Evolutionary conservation across 2,797 vertebrate genomes (phyloP).

Genomic region (Salarias fasciatus): DNA sequence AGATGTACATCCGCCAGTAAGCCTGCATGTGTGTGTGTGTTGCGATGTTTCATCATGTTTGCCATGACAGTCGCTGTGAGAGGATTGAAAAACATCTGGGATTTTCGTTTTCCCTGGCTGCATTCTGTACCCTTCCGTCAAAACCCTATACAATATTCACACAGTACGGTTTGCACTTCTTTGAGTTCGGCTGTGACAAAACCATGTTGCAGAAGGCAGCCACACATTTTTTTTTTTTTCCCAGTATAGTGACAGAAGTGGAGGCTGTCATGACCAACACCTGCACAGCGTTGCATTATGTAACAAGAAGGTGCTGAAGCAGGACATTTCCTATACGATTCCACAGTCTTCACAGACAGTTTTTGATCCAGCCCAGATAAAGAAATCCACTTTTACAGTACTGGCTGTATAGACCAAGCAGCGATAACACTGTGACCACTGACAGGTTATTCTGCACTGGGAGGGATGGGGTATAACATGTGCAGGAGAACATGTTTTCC

Average conservation of each 20-base stretch:
- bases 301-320: neutral
- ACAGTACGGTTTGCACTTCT: no score
- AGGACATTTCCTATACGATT: neutral
- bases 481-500: no score
- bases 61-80: conserved; percentile 10
- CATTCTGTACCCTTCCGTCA: neutral
- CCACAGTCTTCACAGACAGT: neutral
- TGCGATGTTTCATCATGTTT: conserved; percentile 19
- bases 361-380: neutral
- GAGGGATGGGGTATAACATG: no score
- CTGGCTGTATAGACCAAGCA: no score
- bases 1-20: conserved; percentile 19
- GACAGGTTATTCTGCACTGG: no score
- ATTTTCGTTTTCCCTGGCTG: neutral
- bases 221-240: neutral
- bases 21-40: neutral
- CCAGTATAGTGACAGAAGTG: no score
- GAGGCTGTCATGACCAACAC: neutral
- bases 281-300: neutral
- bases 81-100: conserved; percentile 10
- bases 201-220: neutral
- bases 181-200: neutral
- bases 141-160: neutral
- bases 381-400: neutral
- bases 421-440: no score